Evolutionary conservation across 2,113 vertebrate genomes (phyloP).

Genomic region (Hyaena hyaena): DNA sequence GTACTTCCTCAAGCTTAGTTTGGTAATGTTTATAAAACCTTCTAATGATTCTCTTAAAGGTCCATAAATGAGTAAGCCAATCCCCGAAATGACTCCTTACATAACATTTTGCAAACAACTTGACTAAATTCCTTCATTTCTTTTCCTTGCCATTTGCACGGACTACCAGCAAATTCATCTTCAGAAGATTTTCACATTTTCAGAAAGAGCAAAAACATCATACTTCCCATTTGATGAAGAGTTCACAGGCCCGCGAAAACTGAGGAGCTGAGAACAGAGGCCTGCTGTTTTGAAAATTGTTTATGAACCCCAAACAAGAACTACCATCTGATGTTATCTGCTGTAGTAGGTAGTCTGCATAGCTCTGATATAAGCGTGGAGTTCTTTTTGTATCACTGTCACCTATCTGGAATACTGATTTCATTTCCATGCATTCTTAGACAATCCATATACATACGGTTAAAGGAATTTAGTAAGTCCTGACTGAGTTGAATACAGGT

Average conservation of each 20-base stretch:
- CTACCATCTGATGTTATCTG: neutral
- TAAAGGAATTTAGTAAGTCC: neutral
- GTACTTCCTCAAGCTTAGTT: neutral
- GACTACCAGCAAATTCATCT: slow-evolving; percentile 30
- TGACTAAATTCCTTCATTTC: slow-evolving; percentile 17
- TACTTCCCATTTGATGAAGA: neutral
- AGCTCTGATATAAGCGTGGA: neutral
- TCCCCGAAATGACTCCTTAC: neutral
- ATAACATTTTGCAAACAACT: slow-evolving; percentile 11
- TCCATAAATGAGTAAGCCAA: neutral
- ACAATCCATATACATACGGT: accelerated
- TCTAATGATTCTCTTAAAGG: neutral
- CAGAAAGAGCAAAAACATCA: neutral
- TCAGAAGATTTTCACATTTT: slow-evolving; percentile 54
- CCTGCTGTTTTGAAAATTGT: slow-evolving; percentile 51
- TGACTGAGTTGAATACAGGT: neutral
- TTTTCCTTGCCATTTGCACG: neutral
- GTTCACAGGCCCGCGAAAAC: neutral
- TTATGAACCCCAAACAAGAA: neutral
- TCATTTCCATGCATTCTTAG: accelerated
- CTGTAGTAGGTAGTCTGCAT: accelerated
- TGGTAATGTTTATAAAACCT: neutral
- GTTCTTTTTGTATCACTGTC: neutral
- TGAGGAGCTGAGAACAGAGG: neutral
- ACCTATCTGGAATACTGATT: no score